phyloP scores from a whole-genome alignment of 1,140 invertebrate species.

The Halesus radiatus region DNA sequence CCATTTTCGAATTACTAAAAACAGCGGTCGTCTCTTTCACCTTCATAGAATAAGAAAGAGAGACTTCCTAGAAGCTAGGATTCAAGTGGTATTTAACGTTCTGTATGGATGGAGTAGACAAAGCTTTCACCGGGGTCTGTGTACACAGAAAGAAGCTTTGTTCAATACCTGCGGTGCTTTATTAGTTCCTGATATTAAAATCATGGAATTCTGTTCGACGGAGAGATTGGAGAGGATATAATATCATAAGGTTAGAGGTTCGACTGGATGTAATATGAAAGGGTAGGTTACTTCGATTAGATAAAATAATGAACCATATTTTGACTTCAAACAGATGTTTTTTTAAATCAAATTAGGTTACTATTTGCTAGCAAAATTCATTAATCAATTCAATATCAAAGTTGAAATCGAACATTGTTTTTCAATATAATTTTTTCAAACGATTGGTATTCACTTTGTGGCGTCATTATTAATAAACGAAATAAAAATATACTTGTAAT shows the following conservation, averaged over 20 bases:
- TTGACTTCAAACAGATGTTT: no score
- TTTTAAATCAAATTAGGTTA: no score
- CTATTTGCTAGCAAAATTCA: no score
- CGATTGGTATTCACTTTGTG: no score
- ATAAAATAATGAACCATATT: no score
- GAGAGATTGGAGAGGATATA: slow-evolving; percentile 9
- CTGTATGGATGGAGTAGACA: background rate
- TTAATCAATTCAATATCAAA: no score
- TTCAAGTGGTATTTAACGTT: background rate
- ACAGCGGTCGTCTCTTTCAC: background rate
- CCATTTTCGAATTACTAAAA: background rate
- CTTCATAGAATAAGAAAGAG: background rate
- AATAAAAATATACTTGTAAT: no score
- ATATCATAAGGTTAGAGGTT: background rate
- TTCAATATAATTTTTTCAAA: no score
- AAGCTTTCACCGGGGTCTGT: slow-evolving; percentile 20
- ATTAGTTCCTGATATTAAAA: slow-evolving; percentile 53
- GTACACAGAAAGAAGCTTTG: slow-evolving; percentile 37
- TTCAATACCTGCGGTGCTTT: slow-evolving; percentile 51
- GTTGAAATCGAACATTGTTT: no score
- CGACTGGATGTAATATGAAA: background rate
- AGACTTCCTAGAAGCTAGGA: background rate
- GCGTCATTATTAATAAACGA: no score
- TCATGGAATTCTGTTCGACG: slow-evolving; percentile 39
- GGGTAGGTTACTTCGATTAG: background rate